These are phyloP conservation scores for Parnassius mnemosyne DNA, from an alignment of 2,888 invertebrate species.

Conservation along the genomic window DNA sequence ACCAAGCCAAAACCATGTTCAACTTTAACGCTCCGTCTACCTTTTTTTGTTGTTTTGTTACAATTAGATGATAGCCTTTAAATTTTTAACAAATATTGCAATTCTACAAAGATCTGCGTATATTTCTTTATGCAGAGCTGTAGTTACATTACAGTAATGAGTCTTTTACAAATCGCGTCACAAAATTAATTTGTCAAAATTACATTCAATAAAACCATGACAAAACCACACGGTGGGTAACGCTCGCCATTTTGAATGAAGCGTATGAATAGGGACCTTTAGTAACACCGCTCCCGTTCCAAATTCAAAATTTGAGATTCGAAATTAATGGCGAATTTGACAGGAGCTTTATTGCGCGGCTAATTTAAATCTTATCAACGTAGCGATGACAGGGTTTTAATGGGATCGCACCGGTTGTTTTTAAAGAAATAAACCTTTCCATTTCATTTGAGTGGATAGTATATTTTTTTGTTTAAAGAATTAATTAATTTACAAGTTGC, in stretches of 20 bases:
- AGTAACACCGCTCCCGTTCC: conserved; percentile 70
- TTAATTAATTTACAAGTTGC: conserved; percentile 29
- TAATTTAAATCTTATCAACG: conserved; percentile 80
- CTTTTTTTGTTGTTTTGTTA: no score
- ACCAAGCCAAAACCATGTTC: no score
- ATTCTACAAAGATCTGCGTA: no score
- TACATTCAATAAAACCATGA: conserved; percentile 40
- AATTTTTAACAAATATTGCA: no score
- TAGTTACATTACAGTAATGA: no score
- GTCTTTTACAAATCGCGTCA: conserved; percentile 19
- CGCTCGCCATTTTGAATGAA: conserved; percentile 23
- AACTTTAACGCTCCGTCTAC: no score
- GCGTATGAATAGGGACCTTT: conserved; percentile 32
- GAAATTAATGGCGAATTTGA: conserved; percentile 79
- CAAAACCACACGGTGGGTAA: conserved; percentile 34
- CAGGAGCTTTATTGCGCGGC: conserved; percentile 77
- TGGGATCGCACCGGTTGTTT: conserved; percentile 70
- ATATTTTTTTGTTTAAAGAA: conserved; percentile 43
- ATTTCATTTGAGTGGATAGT: conserved; percentile 46
- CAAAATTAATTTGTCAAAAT: conserved; percentile 57
- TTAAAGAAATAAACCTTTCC: conserved; percentile 66
- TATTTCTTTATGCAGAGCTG: no score
- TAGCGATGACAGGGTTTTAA: conserved; percentile 76
- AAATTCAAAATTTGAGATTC: conserved; percentile 67
- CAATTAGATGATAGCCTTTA: no score